Evolutionary conservation across 2,797 vertebrate genomes (phyloP).

Genomic region (Hybognathus amarus): DNA sequence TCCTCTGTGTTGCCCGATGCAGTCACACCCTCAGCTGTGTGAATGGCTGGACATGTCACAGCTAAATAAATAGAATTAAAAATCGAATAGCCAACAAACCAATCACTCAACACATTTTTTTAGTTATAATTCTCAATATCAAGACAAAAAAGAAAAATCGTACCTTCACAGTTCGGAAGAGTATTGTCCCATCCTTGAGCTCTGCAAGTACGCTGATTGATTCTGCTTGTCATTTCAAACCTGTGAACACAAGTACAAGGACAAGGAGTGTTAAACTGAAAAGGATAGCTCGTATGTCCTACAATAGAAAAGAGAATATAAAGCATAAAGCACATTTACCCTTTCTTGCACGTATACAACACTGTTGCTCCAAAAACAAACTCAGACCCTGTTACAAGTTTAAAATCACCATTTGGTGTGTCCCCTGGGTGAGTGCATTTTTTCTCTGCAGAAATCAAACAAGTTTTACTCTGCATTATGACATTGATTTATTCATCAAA

Average conservation of each 20-base stretch:
- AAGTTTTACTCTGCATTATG: neutral
- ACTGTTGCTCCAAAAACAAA: conserved; percentile 77
- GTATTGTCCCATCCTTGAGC: conserved; percentile 71
- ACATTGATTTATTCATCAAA: neutral
- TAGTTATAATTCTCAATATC: conserved; percentile 16
- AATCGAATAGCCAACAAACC: neutral
- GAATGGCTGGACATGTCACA: conserved; percentile 60
- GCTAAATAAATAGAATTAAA: conserved; percentile 57
- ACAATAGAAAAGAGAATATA: neutral
- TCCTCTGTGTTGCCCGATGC: conserved; percentile 66
- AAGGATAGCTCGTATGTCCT: neutral
- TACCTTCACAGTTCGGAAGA: conserved; percentile 76
- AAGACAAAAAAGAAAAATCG: neutral
- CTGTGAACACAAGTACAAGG: neutral
- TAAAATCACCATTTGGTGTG: conserved; percentile 69
- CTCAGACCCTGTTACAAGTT: conserved; percentile 59
- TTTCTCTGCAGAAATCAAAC: conserved; percentile 62
- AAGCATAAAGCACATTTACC: conserved; percentile 62
- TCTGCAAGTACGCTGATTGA: conserved; percentile 64
- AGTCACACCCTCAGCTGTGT: conserved; percentile 23
- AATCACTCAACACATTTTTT: neutral
- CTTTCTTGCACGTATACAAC: conserved; percentile 70
- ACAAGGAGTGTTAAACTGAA: neutral
- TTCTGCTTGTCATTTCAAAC: conserved; percentile 72
- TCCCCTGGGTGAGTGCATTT: conserved; percentile 76